Base-by-base conservation (phyloP, 1,140 invertebrate species). In the Rhagoletis zephyria region DNA sequence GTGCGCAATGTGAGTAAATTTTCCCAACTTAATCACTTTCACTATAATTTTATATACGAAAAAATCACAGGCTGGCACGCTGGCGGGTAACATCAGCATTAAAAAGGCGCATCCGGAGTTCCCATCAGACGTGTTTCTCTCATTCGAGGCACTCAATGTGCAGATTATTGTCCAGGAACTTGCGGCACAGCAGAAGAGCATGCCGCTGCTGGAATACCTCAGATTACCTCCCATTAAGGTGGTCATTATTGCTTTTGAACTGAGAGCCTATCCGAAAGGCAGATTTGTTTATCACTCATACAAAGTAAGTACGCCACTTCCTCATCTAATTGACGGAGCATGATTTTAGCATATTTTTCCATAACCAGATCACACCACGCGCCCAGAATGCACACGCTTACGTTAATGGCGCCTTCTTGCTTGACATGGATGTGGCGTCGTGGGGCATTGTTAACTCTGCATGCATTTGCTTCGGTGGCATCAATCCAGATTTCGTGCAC, bases 301-400 rank as follows among this genome's bases (percentile, higher is more conserved):
- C 85, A 91, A 97, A 95, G 95, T 97, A 89, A 81, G 88, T 42
- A 4, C 16, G 6, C 85, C 63, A 19, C 7, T 7, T 3, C 6
- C 14, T 64, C 12, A 51, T 67, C 48, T 64, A 61, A 19, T 45
- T 48, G 42, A 1, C 3, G 48, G 42, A 81, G 1, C 5, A 40
- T 48, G 30, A 30, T 30, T 30, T 30, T 30, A 30, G 30, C 30
- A 30, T 30, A 30, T 30, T 30, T 30, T 30, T 3, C 14, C 45
- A 56, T 48, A 16, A 56, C 4, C 89, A 92, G 90, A 93, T 93
- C 60, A 97, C 96, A 95, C 95, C 96, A 0, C 94, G 97, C 87
- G 95, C 95, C 5, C 96, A 97, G 94, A 98, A 97, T 91, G 95
- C 97, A 0, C 96, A 97, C 90, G 97, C 97, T 0, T 95, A 96